phyloP scores from a whole-genome alignment of 2,888 invertebrate species.

The Anarsia innoxiella region DNA sequence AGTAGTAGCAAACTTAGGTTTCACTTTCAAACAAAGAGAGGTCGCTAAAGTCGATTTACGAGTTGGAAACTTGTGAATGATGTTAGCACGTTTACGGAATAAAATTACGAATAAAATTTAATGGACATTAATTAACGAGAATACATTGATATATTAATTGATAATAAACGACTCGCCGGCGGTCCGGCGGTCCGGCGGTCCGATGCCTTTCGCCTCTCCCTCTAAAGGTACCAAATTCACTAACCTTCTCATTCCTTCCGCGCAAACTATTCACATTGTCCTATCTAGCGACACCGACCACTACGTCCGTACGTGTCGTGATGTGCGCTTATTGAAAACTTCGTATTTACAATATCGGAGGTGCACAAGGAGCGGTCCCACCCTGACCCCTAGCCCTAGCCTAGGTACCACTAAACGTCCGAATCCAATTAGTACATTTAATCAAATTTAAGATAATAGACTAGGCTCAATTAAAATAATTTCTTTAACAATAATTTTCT shows the following conservation, averaged over 20 bases:
- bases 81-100: conserved; percentile 37
- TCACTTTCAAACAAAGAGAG: conserved; percentile 21
- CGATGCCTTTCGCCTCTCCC: conserved; percentile 19
- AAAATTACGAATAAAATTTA: conserved; percentile 49
- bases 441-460: conserved; percentile 68
- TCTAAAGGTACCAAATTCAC: conserved; percentile 65
- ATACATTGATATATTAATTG: conserved; percentile 48
- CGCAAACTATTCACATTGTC: conserved; percentile 45
- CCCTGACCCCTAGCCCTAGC: conserved; percentile 20
- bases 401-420: conserved; percentile 38
- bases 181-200: not conserved
- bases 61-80: conserved; percentile 16
- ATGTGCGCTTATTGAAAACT: conserved; percentile 45
- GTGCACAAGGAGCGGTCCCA: conserved; percentile 20
- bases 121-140: conserved; percentile 51
- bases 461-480: conserved; percentile 70
- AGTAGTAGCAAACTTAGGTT: conserved; percentile 28
- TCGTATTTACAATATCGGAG: conserved; percentile 35
- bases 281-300: conserved; percentile 44
- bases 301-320: conserved; percentile 29
- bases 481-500: conserved; percentile 55
- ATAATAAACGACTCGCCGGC: conserved; percentile 28
- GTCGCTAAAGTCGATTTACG: conserved; percentile 28
- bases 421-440: conserved; percentile 39
- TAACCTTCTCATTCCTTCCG: conserved; percentile 69